phyloP scores from a whole-genome alignment of 2,888 invertebrate species.

The Willowsia nigromaculata region DNA sequence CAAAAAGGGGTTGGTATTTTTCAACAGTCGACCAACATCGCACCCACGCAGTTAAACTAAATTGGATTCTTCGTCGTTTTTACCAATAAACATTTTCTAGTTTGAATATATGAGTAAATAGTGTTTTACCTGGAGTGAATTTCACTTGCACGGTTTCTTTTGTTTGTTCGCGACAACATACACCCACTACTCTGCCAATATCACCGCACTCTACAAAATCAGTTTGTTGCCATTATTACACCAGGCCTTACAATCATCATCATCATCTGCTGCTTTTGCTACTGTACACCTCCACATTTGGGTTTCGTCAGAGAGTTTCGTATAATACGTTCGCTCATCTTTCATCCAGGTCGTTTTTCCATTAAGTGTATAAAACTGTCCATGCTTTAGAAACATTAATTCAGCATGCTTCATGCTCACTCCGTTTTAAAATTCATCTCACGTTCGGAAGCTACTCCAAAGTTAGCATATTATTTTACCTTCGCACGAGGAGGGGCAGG shows the following conservation, averaged over 20 bases:
- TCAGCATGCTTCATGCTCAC: constrained; percentile 67
- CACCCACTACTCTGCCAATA: not conserved
- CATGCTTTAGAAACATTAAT: constrained; percentile 62
- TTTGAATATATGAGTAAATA: not conserved
- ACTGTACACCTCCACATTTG: not conserved
- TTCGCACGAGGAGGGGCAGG: not conserved
- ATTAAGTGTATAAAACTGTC: constrained; percentile 33
- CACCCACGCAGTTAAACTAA: not conserved
- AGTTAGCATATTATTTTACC: constrained; percentile 47
- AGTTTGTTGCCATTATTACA: not conserved
- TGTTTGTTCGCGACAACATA: not conserved
- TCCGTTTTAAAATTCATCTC: constrained; percentile 60
- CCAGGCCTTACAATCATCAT: not conserved
- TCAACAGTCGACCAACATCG: not conserved
- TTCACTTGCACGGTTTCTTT: not conserved
- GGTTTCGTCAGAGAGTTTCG: not conserved
- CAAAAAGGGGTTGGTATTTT: not conserved
- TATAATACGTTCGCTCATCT: not conserved
- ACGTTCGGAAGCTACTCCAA: constrained; percentile 43
- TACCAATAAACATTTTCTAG: not conserved
- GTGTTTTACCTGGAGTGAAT: constrained; percentile 7
- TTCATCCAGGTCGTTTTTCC: not conserved
- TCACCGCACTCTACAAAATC: not conserved
- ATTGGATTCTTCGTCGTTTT: not conserved
- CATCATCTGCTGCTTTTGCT: not conserved